These are phyloP conservation scores for Camponotus pennsylvanicus DNA, from an alignment of 1,140 invertebrate species.

Conservation along the genomic window DNA sequence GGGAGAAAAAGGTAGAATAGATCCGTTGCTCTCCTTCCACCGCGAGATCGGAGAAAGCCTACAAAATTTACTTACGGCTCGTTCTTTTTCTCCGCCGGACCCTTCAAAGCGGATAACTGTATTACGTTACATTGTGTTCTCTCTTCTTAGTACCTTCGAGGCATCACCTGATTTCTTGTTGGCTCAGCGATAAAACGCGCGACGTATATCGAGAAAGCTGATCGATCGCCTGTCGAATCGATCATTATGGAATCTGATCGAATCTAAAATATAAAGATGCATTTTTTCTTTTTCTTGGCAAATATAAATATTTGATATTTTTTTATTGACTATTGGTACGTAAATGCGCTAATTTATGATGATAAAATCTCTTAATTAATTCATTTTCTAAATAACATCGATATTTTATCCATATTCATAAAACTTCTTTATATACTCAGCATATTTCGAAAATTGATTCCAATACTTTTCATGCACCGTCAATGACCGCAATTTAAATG, in stretches of 20 bases:
- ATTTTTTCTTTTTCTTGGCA: not conserved
- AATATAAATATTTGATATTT: not conserved
- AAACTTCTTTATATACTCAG: not conserved
- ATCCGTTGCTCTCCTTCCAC: constrained; percentile 54
- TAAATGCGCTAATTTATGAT: not conserved
- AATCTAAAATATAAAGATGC: not conserved
- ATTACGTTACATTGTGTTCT: constrained; percentile 75
- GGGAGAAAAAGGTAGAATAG: constrained; percentile 55
- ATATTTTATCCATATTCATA: not conserved
- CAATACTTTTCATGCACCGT: not conserved
- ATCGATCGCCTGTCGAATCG: not conserved
- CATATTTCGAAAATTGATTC: not conserved
- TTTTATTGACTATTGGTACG: not conserved
- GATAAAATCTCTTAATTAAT: constrained; percentile 1
- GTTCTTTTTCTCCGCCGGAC: constrained; percentile 69
- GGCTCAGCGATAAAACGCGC: constrained; percentile 15
- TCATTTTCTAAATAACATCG: not conserved
- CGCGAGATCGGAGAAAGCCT: constrained; percentile 76
- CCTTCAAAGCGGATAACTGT: constrained; percentile 79
- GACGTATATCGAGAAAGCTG: not conserved
- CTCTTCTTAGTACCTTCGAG: not conserved
- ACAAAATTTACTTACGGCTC: constrained; percentile 81
- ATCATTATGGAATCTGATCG: not conserved
- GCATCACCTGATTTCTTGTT: constrained; percentile 60
- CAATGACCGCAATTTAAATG: not conserved